Base-by-base conservation (phyloP, 2,113 vertebrate species). In the Psittacara wagleri region DNA sequence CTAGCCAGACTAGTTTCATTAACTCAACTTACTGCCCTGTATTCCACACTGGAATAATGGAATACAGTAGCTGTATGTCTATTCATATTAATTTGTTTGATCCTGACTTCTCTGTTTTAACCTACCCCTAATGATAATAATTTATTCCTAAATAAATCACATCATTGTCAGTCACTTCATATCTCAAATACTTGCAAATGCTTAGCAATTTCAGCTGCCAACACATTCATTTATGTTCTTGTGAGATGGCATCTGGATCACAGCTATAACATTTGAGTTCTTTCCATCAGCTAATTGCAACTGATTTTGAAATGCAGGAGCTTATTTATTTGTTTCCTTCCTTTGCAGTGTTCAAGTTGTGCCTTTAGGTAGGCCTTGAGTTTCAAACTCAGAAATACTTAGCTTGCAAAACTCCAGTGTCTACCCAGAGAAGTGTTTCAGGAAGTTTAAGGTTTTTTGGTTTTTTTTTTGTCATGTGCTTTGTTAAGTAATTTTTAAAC, bases 261-360 rank as follows among this genome's bases (percentile, higher is more conserved):
- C 57, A 94, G 94, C 77, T 93, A 92, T 54, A 68, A 49, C 69
- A 54, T 86, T 88, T 64, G 94, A 89, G 74, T 87, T 86, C 48
- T 80, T 95, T 96, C 92, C 92, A 91, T 94, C 88, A 88, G 70
- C 90, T 96, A 96, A 94, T 94, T 96, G 83, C 83, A 95, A 93
- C 41, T 84, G 52, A 4, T 92, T 91, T 77, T 84, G 72, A 96
- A 91, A 94, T 64, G 49, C 49, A 49, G 81, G 49, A 92, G 14
- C 31, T 51, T 91, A 88, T 95, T 96, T 88, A 84, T 90, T 95
- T 75, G 43, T 52, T 41, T 82, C 52, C 19, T 87, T 89, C 44
- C 39, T 79, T 81, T 91, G n/a, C 67, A 73, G 41, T 39, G 37
- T 59, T 88, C 62, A 62, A 39, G 37, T 89, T 86, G 31, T 78